Evolutionary conservation across 2,113 vertebrate genomes (phyloP).

Genomic region (Protobothrops mucrosquamatus): DNA sequence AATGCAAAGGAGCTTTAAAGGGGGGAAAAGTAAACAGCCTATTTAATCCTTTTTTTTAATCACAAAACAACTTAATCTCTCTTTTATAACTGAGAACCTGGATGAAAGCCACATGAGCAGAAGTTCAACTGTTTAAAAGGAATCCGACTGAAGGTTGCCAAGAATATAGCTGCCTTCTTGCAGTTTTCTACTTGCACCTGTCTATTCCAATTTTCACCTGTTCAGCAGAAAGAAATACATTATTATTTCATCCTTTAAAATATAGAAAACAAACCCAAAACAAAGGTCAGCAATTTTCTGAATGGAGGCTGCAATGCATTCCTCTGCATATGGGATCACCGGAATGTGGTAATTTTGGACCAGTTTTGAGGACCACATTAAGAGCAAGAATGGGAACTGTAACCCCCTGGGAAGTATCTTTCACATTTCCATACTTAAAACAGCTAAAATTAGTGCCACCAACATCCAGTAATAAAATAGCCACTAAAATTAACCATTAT

Average conservation of each 20-base stretch:
- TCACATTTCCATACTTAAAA: background rate
- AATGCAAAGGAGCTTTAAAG: background rate
- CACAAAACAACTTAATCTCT: background rate
- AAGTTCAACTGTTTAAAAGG: background rate
- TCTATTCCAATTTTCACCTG: background rate
- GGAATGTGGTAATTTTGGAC: background rate
- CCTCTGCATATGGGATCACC: background rate
- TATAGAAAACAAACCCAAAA: background rate
- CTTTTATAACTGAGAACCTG: background rate
- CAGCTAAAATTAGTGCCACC: background rate
- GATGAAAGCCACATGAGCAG: background rate
- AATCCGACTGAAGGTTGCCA: background rate
- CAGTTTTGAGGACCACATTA: background rate
- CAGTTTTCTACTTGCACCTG: background rate
- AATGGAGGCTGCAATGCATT: background rate
- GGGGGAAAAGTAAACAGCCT: background rate
- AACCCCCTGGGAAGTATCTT: background rate
- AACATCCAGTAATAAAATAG: background rate
- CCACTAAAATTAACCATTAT: background rate
- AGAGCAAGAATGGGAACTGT: background rate
- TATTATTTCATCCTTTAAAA: background rate
- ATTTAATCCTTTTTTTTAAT: background rate
- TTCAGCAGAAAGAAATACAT: background rate
- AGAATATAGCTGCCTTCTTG: background rate
- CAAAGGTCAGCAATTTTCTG: background rate